Conservation (phyloP, 2,113 vertebrate genomes). For the Meleagris gallopavo region DNA sequence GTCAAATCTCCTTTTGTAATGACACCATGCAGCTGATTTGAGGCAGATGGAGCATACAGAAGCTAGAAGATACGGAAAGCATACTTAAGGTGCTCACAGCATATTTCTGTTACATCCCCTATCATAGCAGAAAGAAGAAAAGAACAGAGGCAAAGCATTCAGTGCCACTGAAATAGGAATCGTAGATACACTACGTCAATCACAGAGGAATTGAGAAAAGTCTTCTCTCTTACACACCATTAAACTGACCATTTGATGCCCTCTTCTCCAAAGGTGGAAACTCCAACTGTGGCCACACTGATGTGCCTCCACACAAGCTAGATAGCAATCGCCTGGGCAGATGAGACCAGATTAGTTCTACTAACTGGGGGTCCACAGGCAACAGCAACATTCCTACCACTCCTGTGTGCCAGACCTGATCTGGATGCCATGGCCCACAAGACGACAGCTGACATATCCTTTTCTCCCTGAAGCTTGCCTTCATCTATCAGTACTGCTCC, state of each 20-base stretch:
- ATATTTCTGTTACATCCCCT: not conserved
- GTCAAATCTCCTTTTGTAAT: not conserved
- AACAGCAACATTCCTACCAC: not conserved
- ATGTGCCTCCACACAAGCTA: fast-evolving
- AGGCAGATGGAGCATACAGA: not conserved
- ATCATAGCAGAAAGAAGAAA: not conserved
- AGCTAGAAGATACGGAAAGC: not conserved
- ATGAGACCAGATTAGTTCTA: not conserved
- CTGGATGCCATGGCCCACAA: not conserved
- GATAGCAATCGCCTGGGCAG: not conserved
- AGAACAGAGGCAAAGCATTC: not conserved
- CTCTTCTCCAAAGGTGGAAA: not conserved
- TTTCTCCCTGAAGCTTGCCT: not conserved
- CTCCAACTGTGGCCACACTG: not conserved
- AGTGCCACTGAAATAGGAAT: not conserved
- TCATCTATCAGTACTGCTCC: not conserved
- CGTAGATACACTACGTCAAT: not conserved
- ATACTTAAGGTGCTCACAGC: not conserved
- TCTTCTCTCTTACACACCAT: not conserved
- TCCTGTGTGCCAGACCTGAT: not conserved
- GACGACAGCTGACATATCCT: not conserved
- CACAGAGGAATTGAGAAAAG: not conserved
- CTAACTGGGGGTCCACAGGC: not conserved
- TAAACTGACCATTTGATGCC: not conserved
- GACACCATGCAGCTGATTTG: not conserved